phyloP scores from a whole-genome alignment of 30 jellyfish, hydroid and myxozoan species.

The Aurelia sp. region DNA sequence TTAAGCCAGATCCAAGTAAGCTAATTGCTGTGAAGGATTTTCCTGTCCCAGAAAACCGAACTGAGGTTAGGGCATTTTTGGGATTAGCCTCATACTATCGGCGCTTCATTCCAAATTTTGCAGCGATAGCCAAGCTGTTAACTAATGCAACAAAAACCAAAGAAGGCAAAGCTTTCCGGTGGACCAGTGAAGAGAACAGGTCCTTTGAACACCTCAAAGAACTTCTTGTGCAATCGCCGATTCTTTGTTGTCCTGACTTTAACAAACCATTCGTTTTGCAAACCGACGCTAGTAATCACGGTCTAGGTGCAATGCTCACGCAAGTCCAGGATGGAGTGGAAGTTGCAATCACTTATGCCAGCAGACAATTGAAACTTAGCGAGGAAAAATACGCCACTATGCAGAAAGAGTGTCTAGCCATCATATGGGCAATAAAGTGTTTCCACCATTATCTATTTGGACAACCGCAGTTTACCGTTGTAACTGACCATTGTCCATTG shows the following conservation, averaged over 20 bases:
- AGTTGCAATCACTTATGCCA: constrained; percentile 61
- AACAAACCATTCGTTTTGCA: constrained; percentile 32
- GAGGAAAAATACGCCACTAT: constrained; percentile 2
- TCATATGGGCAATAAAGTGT: constrained; percentile 29
- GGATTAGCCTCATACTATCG: constrained; percentile 71
- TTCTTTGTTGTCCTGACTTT: constrained; percentile 68
- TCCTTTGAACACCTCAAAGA: constrained; percentile 47
- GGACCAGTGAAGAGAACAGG: constrained; percentile 38
- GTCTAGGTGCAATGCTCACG: constrained; percentile 73
- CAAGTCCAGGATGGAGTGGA: constrained; percentile 44
- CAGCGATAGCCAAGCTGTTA: constrained; percentile 42
- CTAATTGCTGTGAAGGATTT: constrained; percentile 28
- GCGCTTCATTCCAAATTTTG: constrained; percentile 29
- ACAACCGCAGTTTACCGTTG: constrained; percentile 26
- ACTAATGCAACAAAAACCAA: constrained; percentile 14
- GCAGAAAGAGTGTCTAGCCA: constrained; percentile 18
- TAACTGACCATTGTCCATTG: constrained; percentile 55
- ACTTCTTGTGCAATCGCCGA: constrained; percentile 33
- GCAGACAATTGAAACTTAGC: constrained; percentile 31
- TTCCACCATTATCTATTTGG: constrained; percentile 51
- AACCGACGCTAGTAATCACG: constrained; percentile 67
- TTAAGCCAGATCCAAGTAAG: constrained; percentile 56
- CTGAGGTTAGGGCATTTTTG: constrained; percentile 34
- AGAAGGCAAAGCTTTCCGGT: constrained; percentile 1
- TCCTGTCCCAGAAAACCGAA: constrained; percentile 57